Evolutionary conservation across 2,797 vertebrate genomes (phyloP).

Genomic region (Lutjanus campechanus): DNA sequence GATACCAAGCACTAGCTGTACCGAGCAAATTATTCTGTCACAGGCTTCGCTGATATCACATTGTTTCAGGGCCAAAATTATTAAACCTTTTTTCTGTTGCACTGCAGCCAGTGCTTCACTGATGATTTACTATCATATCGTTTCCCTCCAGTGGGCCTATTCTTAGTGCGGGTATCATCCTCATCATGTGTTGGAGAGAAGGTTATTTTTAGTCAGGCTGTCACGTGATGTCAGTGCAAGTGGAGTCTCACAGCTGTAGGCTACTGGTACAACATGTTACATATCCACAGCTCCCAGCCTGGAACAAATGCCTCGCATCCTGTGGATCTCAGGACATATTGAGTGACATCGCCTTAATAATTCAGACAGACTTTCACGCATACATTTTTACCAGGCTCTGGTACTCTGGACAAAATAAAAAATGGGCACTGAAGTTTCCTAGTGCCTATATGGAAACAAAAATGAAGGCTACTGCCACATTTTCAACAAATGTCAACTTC

Average conservation of each 20-base stretch:
- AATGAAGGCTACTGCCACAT: not conserved
- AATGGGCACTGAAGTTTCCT: not conserved
- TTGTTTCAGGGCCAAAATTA: conserved; percentile 52
- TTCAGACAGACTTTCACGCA: not conserved
- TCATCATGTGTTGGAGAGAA: conserved; percentile 62
- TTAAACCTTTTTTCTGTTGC: conserved; percentile 34
- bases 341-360: not conserved
- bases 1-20: conserved; percentile 33
- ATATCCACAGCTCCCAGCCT: conserved; percentile 40
- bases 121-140: conserved; percentile 61
- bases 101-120: conserved; percentile 36
- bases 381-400: not conserved
- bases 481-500: not conserved
- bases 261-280: conserved; percentile 49
- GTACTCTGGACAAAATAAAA: not conserved
- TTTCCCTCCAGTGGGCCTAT: conserved; percentile 66
- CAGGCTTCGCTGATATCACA: conserved; percentile 30
- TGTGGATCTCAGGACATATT: conserved; percentile 6
- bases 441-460: not conserved
- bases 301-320: conserved; percentile 17
- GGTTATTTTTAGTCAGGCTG: conserved; percentile 77
- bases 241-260: conserved; percentile 69
- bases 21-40: conserved; percentile 54
- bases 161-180: conserved; percentile 73
- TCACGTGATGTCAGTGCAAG: conserved; percentile 67